These are phyloP conservation scores for Solenodon paradoxus DNA, from an alignment of 2,113 vertebrate species.

Conservation along the genomic window DNA sequence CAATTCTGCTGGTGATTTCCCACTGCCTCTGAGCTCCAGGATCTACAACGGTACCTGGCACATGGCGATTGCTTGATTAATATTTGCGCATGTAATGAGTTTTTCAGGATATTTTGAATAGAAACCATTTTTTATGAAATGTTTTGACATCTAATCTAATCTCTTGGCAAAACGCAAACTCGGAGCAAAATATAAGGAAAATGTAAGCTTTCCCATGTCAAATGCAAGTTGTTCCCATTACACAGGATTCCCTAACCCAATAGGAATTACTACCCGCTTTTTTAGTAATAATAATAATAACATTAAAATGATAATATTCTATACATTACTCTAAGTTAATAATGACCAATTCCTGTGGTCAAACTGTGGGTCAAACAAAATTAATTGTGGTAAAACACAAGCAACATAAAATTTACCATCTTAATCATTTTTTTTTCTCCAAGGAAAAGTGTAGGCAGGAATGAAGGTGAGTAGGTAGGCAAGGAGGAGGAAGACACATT, in stretches of 20 bases:
- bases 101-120: not conserved
- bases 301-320: not conserved
- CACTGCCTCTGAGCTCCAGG: not conserved
- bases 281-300: not conserved
- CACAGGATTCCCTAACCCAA: not conserved
- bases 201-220: not conserved
- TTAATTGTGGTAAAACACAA: not conserved
- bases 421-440: not conserved
- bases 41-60: not conserved
- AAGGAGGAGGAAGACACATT: no score
- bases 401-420: not conserved
- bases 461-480: no score
- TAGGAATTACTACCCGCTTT: not conserved
- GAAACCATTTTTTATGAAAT: not conserved
- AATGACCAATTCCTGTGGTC: not conserved
- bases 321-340: not conserved
- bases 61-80: not conserved
- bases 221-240: not conserved
- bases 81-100: not conserved
- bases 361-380: not conserved
- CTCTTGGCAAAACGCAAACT: not conserved
- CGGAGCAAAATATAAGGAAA: not conserved
- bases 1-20: not conserved
- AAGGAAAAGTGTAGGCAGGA: no score
- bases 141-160: not conserved